These are phyloP conservation scores for Podotricha telesiphe DNA, from an alignment of 2,888 invertebrate genomes.

Conservation along the genomic window DNA sequence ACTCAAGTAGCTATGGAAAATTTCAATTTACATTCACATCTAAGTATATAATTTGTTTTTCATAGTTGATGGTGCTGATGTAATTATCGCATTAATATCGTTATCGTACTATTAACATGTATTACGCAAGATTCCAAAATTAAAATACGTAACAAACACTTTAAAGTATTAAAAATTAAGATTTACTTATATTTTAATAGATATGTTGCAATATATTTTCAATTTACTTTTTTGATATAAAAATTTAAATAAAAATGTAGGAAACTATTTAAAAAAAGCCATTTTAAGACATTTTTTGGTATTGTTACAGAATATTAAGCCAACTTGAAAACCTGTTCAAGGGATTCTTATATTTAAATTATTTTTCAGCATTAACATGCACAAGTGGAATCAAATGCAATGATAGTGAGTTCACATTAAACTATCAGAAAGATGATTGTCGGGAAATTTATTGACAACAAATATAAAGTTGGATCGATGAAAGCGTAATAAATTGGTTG, in stretches of 20 bases:
- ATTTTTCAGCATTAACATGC: no score
- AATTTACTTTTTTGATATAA: no score
- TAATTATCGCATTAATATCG: constrained; percentile 12
- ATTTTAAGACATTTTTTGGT: no score
- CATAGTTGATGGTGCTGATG: constrained; percentile 4
- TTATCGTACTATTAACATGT: not conserved
- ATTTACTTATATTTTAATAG: no score
- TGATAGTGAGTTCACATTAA: not conserved
- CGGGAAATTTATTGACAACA: constrained; percentile 6
- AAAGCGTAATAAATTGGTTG: constrained; percentile 73
- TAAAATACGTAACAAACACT: not conserved
- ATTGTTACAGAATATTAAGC: no score
- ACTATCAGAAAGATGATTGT: not conserved
- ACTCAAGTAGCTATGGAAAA: not conserved
- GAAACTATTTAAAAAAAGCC: no score
- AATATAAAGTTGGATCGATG: constrained; percentile 56
- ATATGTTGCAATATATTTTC: no score
- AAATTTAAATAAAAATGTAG: no score
- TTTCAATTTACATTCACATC: not conserved
- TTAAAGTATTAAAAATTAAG: no score
- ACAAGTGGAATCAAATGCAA: no score
- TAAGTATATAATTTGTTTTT: not conserved
- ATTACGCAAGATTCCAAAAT: not conserved
- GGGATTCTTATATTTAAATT: no score
- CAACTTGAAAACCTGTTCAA: no score